Evolutionary conservation across 1,140 invertebrate species (phyloP).

Genomic region (Caenorhabditis briggsae): DNA sequence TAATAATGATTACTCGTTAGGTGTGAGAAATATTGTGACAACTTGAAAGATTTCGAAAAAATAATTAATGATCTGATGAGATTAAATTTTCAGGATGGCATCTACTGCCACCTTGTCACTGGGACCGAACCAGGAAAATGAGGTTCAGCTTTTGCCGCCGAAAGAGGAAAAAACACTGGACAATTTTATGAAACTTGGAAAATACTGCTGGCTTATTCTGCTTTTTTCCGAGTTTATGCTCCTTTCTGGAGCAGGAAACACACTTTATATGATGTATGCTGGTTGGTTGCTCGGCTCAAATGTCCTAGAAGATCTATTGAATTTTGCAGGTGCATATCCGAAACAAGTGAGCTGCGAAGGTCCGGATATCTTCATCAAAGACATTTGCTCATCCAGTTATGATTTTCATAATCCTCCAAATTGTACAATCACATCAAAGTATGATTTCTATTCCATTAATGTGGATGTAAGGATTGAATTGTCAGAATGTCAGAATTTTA

Average conservation of each 20-base stretch:
- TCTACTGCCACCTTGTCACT: slow-evolving; percentile 35
- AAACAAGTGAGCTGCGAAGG: slow-evolving; percentile 20
- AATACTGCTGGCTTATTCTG: slow-evolving; percentile 49
- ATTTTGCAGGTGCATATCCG: slow-evolving; percentile 5
- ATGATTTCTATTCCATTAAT: slow-evolving; percentile 58
- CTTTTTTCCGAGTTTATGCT: slow-evolving; percentile 57
- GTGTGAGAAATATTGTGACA: neutral
- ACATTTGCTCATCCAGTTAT: neutral
- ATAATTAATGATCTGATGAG: too few relatives aligned
- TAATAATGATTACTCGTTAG: neutral
- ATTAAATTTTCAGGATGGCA: neutral
- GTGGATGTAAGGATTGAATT: slow-evolving; percentile 39
- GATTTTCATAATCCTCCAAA: slow-evolving; percentile 52
- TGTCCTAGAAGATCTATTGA: too few relatives aligned
- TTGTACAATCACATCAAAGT: slow-evolving; percentile 18
- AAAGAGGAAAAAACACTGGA: slow-evolving; percentile 47
- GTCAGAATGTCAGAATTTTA: neutral
- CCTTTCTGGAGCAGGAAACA: slow-evolving; percentile 54
- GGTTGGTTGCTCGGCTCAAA: neutral
- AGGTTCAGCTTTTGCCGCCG: slow-evolving; percentile 12
- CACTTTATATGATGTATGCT: slow-evolving; percentile 56
- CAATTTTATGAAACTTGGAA: slow-evolving; percentile 50
- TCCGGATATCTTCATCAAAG: slow-evolving; percentile 16
- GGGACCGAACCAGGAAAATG: slow-evolving; percentile 20
- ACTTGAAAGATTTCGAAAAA: neutral